Base-by-base conservation (phyloP, 1,140 invertebrate genomes). In the Leptopilina clavipes region DNA sequence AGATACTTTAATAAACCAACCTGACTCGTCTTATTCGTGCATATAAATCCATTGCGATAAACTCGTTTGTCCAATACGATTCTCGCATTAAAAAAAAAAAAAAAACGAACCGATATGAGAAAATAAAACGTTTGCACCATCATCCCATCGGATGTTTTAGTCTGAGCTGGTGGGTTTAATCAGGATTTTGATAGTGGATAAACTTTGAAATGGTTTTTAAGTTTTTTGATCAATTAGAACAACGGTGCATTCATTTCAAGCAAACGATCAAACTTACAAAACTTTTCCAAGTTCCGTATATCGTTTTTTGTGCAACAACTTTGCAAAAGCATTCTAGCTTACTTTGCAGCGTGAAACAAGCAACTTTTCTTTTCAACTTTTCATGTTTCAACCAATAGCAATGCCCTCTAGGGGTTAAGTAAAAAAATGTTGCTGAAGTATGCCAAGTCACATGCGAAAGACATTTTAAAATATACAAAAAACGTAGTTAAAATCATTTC, bases 301-400 rank as follows among this genome's bases (percentile, higher is more conserved):
- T 65, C 59, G 59, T 65, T 65, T 65, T 65, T 45, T 45, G 44
- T 65, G 14, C 31, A 65, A 37, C 59, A 65, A 65, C 59, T 31
- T 65, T 65, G 22, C 25, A 65, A 65, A 31, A 65, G 25, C 59
- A 14, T 19, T 65, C 19, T 65, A 14, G 59, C 22, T 37, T 65
- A 65, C 25, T 65, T 65, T 65, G 11, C n/a, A 31, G 25, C 59
- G 22, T 65, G 19, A 65, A 65, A 65, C 25, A 65, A 65, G 59
- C 59, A 65, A 65, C 59, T 65, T 65, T 65, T 65, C 59, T 65
- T 65, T 31, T n/a, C 59, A 65, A 65, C 59, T 65, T 65, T 65
- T 65, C 59, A 65, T 65, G 59, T 65, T n/a, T 65, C 25, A 14
- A 37, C 59, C 59, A 31, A 65, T 25, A 31, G 25, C 12, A 31